These are phyloP conservation scores for Gobiocypris rarus DNA, from an alignment of 2,113 vertebrate genomes.

Conservation along the genomic window DNA sequence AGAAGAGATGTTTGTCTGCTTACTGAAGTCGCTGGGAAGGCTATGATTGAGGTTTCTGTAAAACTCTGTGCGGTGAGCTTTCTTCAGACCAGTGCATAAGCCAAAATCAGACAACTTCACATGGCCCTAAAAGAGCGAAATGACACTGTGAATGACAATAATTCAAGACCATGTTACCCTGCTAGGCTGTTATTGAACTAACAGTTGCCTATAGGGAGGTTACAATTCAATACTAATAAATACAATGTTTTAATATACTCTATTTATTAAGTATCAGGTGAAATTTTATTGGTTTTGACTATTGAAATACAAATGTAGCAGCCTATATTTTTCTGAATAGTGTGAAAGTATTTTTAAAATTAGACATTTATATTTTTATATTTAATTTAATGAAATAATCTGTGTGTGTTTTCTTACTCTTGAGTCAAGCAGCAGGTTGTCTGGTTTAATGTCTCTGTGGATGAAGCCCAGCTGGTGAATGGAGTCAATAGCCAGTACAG, in stretches of 20 bases:
- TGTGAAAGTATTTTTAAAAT: not conserved
- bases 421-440: slow-evolving; percentile 96
- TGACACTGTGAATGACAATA: not conserved
- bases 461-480: slow-evolving; percentile 97
- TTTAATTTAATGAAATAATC: too few species aligned
- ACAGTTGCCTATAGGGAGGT: not conserved
- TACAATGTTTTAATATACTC: not conserved
- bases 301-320: not conserved
- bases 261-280: not conserved
- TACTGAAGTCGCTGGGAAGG: slow-evolving; percentile 95
- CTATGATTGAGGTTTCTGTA: slow-evolving; percentile 97
- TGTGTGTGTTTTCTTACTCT: slow-evolving; percentile 75
- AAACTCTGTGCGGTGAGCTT: slow-evolving; percentile 96
- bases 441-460: slow-evolving; percentile 97
- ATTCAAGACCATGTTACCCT: not conserved
- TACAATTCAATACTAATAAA: not conserved
- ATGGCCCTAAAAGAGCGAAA: slow-evolving; percentile 80
- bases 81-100: slow-evolving; percentile 95
- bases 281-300: not conserved
- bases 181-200: not conserved
- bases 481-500: slow-evolving; percentile 95
- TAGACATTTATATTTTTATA: too few species aligned
- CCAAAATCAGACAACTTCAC: slow-evolving; percentile 98
- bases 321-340: not conserved
- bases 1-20: slow-evolving; percentile 61